phyloP scores from a whole-genome alignment of 2,113 vertebrate species.

The Strix uralensis region DNA sequence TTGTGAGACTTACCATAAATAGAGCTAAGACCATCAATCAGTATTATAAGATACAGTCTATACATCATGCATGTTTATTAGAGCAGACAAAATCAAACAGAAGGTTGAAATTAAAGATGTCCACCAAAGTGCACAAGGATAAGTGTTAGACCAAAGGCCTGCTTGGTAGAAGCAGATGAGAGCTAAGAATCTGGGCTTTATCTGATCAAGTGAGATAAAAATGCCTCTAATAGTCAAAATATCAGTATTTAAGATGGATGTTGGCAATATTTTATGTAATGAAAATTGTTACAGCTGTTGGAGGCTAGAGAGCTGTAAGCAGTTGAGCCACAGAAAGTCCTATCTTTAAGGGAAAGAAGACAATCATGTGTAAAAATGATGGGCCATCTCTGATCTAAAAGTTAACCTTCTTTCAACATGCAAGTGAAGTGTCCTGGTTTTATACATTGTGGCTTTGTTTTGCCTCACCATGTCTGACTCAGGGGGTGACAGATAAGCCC shows the following conservation, averaged over 20 bases:
- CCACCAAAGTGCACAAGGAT: background rate
- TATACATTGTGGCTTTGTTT: background rate
- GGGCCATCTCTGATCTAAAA: conserved; percentile 11
- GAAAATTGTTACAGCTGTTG: conserved; percentile 21
- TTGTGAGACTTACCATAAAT: background rate
- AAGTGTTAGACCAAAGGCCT: background rate
- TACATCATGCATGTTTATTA: background rate
- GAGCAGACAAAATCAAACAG: background rate
- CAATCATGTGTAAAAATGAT: background rate
- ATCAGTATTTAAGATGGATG: background rate
- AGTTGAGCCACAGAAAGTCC: background rate
- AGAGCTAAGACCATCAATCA: background rate
- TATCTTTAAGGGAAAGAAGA: background rate
- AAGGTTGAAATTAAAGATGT: background rate
- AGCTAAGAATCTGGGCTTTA: background rate
- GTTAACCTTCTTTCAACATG: background rate
- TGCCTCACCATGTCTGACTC: background rate
- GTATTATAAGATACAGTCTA: background rate
- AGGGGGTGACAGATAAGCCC: background rate
- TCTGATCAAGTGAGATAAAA: background rate
- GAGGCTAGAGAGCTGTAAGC: background rate
- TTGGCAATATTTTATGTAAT: conserved; percentile 23
- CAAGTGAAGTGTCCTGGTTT: background rate
- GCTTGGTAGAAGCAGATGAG: background rate
- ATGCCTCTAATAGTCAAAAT: background rate